Conservation (phyloP, 2,113 vertebrate genomes). For the Scytalopus superciliaris region DNA sequence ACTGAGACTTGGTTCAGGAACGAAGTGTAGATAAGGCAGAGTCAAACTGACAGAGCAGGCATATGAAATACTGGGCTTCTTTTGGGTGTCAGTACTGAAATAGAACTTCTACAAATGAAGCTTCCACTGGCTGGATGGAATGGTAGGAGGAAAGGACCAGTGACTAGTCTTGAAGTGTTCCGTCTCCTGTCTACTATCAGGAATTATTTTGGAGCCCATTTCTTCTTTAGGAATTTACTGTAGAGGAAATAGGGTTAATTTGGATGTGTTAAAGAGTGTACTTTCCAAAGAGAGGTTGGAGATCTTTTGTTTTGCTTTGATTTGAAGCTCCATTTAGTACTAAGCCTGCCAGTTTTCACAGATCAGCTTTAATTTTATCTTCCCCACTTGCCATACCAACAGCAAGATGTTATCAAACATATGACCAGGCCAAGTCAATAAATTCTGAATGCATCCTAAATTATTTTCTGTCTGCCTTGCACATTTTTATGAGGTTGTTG, state of each 20-base stretch:
- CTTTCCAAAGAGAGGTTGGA: background rate
- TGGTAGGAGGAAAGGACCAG: background rate
- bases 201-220: background rate
- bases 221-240: background rate
- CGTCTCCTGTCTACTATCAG: background rate
- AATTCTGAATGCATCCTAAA: background rate
- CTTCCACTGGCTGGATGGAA: fast-evolving
- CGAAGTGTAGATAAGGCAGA: background rate
- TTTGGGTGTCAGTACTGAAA: background rate
- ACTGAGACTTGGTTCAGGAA: background rate
- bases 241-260: background rate
- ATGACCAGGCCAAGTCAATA: constrained; percentile 21
- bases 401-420: background rate
- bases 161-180: background rate
- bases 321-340: background rate
- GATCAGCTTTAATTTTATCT: background rate
- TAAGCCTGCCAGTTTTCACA: background rate
- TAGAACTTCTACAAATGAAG: background rate
- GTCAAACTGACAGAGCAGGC: background rate
- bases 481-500: background rate
- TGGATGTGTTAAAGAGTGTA: background rate
- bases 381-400: background rate
- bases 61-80: background rate
- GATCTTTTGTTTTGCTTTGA: background rate
- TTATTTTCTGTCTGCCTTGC: constrained; percentile 18